These are phyloP conservation scores for Junonia oenone DNA, from an alignment of 2,888 invertebrate genomes.

Conservation along the genomic window DNA sequence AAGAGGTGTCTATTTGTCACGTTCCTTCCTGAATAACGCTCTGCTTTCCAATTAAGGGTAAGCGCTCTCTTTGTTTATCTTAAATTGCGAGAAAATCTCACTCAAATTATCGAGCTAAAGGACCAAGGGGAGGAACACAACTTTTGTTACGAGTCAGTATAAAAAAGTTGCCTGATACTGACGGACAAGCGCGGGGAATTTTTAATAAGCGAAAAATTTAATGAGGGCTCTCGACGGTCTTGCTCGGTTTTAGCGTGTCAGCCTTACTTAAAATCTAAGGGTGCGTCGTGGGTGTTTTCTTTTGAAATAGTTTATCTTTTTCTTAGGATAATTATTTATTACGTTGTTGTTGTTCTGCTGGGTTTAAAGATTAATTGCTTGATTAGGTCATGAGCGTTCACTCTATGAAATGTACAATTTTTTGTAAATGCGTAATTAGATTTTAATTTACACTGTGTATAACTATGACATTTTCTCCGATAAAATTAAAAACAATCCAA, in stretches of 20 bases:
- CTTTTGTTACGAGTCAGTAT: slow-evolving; percentile 65
- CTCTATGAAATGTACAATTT: too few species aligned
- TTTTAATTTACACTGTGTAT: too few species aligned
- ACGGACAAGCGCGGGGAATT: slow-evolving; percentile 72
- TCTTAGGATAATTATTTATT: not conserved
- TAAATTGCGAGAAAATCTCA: slow-evolving; percentile 80
- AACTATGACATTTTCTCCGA: too few species aligned
- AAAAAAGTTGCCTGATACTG: slow-evolving; percentile 72
- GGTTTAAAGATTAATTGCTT: too few species aligned
- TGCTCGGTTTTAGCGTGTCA: slow-evolving; percentile 59
- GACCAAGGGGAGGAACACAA: slow-evolving; percentile 73
- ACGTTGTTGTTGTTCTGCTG: too few species aligned
- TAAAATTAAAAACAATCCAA: too few species aligned
- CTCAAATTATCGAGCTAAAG: slow-evolving; percentile 78
- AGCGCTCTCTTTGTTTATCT: slow-evolving; percentile 80
- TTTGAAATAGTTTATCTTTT: not conserved
- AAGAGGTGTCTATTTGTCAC: slow-evolving; percentile 81
- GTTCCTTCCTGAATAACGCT: slow-evolving; percentile 76
- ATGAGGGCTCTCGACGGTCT: slow-evolving; percentile 64
- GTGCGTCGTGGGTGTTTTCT: slow-evolving; percentile 35
- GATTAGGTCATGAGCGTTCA: too few species aligned
- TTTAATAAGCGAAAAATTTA: slow-evolving; percentile 80
- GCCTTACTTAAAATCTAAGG: slow-evolving; percentile 38
- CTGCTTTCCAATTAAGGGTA: slow-evolving; percentile 80
- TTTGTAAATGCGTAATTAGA: too few species aligned